Conservation (phyloP, 2,113 vertebrate species). For the Mus musculus region DNA sequence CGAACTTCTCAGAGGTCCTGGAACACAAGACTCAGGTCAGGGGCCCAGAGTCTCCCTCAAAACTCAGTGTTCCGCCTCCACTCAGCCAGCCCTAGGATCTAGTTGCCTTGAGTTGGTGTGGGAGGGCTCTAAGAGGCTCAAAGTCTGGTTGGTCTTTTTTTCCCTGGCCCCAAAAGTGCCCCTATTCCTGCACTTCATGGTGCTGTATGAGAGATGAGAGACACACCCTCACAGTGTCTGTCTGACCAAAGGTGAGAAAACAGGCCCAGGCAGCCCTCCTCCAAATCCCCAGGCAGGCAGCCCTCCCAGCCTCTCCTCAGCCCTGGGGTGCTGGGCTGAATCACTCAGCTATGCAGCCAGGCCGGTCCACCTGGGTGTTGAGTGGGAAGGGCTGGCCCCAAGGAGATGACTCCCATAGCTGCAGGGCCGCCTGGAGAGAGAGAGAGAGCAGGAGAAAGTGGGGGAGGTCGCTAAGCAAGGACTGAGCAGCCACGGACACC, state of each 20-base stretch:
- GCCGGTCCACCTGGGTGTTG: constrained; percentile 69
- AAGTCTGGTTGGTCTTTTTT: neutral
- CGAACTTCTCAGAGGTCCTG: neutral
- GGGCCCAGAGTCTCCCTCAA: neutral
- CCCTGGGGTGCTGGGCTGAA: constrained; percentile 63
- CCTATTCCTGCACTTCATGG: neutral
- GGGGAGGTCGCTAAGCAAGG: neutral
- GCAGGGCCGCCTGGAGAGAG: constrained; percentile 16
- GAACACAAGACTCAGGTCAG: neutral
- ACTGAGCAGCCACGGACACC: too few species aligned
- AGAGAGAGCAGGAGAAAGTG: neutral
- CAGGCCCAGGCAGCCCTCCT: constrained; percentile 70
- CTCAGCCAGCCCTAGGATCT: neutral
- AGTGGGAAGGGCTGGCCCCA: constrained; percentile 59
- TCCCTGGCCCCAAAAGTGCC: neutral
- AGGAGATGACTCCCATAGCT: constrained; percentile 8
- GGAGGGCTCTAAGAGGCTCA: neutral
- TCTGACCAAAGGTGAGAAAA: neutral
- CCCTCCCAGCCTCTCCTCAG: constrained; percentile 33
- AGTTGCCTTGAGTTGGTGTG: neutral
- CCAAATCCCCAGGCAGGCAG: neutral
- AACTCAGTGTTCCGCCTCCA: too few species aligned
- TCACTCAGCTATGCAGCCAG: constrained; percentile 75
- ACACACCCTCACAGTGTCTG: neutral
- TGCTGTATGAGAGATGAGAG: neutral